phyloP scores from a whole-genome alignment of 2,888 invertebrate species.

The Xestia rhomboidea region DNA sequence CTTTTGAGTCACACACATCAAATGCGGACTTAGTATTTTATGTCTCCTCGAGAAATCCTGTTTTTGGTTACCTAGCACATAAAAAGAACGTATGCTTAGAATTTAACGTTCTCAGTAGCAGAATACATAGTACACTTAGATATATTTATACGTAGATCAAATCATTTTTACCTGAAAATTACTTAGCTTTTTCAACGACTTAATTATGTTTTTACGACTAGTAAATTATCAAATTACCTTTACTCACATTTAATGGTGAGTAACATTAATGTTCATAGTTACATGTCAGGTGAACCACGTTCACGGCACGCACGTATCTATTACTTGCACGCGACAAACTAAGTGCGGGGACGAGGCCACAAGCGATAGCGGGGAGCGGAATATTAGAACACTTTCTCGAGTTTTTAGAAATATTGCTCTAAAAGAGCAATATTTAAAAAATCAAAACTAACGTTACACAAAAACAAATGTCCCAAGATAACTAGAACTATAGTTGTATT shows the following conservation, averaged over 20 bases:
- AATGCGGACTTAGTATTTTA: constrained; percentile 38
- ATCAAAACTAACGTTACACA: neutral
- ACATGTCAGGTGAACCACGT: constrained; percentile 43
- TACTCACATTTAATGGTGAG: constrained; percentile 28
- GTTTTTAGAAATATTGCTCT: neutral
- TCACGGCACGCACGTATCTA: constrained; percentile 56
- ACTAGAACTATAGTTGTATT: no score
- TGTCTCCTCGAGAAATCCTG: constrained; percentile 4
- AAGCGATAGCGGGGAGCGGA: neutral
- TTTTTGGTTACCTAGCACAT: constrained; percentile 10
- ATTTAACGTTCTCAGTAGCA: neutral
- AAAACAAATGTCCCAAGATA: neutral
- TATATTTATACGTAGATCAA: neutral
- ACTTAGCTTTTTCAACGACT: neutral
- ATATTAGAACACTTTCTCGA: neutral
- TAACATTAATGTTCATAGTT: constrained; percentile 17
- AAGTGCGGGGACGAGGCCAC: neutral
- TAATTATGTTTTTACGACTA: constrained; percentile 17
- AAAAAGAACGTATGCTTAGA: neutral
- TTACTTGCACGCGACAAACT: constrained; percentile 61
- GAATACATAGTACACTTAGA: neutral
- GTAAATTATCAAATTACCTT: constrained; percentile 21
- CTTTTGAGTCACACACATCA: constrained; percentile 8
- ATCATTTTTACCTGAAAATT: neutral
- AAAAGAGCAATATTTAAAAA: no score